These are phyloP conservation scores for Gadopsis bispinosus DNA, from an alignment of 2,797 vertebrate genomes.

Conservation along the genomic window DNA sequence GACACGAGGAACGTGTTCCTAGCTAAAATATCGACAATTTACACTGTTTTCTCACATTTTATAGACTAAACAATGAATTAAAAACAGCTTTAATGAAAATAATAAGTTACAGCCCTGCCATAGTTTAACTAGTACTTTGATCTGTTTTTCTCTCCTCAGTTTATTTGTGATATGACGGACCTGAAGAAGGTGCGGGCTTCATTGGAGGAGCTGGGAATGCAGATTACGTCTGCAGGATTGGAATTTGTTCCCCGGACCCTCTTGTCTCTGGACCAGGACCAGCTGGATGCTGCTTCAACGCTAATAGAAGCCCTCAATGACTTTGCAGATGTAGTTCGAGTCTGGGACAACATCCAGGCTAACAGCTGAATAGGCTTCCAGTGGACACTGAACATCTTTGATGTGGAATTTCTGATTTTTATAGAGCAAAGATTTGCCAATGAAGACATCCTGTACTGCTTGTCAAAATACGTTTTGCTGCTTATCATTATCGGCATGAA, in stretches of 20 bases:
- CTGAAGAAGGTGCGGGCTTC: constrained; percentile 82
- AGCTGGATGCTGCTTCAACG: constrained; percentile 81
- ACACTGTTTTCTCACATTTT: not conserved
- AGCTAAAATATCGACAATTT: not conserved
- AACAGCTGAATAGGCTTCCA: constrained; percentile 58
- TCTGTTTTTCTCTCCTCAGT: constrained; percentile 78
- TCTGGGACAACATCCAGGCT: constrained; percentile 91
- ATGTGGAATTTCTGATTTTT: constrained; percentile 21
- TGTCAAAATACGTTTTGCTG: not conserved
- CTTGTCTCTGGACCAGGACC: constrained; percentile 75
- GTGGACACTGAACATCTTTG: constrained; percentile 28
- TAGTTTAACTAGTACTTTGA: constrained; percentile 1
- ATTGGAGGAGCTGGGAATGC: constrained; percentile 84
- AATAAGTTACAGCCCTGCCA: not conserved
- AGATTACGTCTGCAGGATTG: constrained; percentile 77
- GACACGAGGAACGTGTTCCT: too few relatives aligned
- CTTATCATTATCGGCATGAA: not conserved
- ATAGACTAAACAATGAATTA: not conserved
- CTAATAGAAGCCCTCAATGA: constrained; percentile 87
- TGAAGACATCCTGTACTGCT: not conserved
- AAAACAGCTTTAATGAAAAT: not conserved
- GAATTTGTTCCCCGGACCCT: constrained; percentile 85
- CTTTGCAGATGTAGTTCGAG: constrained; percentile 85
- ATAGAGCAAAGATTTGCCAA: constrained; percentile 9
- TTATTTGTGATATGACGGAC: constrained; percentile 85